These are phyloP conservation scores for Aradus depressus DNA, from an alignment of 2,888 invertebrate genomes.

Conservation along the genomic window DNA sequence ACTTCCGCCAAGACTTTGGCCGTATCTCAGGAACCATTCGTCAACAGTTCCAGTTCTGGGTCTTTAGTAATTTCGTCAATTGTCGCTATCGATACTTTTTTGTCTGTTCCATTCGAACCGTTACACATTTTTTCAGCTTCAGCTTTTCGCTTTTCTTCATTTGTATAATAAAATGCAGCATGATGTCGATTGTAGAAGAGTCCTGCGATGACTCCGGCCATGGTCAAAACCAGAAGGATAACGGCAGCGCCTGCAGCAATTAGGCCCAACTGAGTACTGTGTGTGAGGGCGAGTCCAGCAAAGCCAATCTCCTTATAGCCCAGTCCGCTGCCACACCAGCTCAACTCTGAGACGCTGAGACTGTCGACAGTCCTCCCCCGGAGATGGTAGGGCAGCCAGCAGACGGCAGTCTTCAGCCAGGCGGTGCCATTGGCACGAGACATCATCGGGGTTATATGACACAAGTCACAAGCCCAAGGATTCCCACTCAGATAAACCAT, in stretches of 20 bases:
- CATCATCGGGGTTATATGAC: conserved; percentile 48
- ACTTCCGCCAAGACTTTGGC: conserved; percentile 25
- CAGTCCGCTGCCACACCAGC: conserved; percentile 43
- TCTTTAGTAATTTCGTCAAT: conserved; percentile 34
- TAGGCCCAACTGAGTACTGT: conserved; percentile 31
- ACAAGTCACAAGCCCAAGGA: conserved; percentile 57
- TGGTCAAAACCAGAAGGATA: conserved; percentile 42
- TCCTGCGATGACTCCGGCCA: conserved; percentile 41
- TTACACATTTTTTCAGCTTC: conserved; percentile 33
- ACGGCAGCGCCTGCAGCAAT: conserved; percentile 42
- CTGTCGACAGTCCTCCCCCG: conserved; percentile 40
- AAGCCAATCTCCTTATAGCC: conserved; percentile 41
- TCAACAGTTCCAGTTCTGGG: conserved; percentile 31
- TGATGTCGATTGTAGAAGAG: conserved; percentile 56
- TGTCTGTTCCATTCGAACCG: conserved; percentile 31
- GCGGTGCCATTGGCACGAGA: conserved; percentile 46
- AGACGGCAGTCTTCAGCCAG: conserved; percentile 40
- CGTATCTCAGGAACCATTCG: conserved; percentile 32
- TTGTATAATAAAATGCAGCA: conserved; percentile 65
- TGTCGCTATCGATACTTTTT: conserved; percentile 32
- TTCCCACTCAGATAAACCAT: conserved; percentile 47
- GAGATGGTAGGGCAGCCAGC: conserved; percentile 45
- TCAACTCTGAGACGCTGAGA: conserved; percentile 37
- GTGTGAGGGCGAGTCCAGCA: conserved; percentile 34
- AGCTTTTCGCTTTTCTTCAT: conserved; percentile 52